Base-by-base conservation (phyloP, 2,113 vertebrate species). In the Anseranas semipalmata region DNA sequence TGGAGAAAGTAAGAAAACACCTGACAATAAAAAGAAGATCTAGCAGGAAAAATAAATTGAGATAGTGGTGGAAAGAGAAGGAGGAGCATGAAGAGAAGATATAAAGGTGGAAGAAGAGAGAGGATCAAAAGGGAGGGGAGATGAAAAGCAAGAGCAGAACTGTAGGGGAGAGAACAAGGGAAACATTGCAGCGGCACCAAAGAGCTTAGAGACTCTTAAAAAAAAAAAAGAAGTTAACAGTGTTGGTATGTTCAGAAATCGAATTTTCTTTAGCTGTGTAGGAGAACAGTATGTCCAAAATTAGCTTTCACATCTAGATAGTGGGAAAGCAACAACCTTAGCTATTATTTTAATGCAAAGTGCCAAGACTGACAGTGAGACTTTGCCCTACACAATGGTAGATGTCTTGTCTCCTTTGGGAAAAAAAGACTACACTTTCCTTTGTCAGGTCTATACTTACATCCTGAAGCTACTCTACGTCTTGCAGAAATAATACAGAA, bases 111-210 rank as follows among this genome's bases (percentile, higher is more conserved):
- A 78, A 71, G 43, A 86, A 60, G 46, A 73, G 32, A 50, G 53
- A 45, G 56, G 50, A 89, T 91, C 67, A 91, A 87, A 89, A 74
- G 37, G 13, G 68, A 87, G 56, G 6, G 19, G 46, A 93, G 94
- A 93, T 96, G 59, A 85, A 87, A 95, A 94, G 85, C 4, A 21
- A 79, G 59, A 74, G 48, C 24, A 90, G 79, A 93, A 94, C 60
- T 35, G 50, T 83, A 28, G 45, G 27, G 41, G 55, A 75, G 37
- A 93, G 37, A 62, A 48, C n/a, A 65, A 71, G 59, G n/a, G 37
- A 89, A 77, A 90, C 27, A 52, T 15, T 39, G 43, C 56, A 75
- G 53, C 83, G 46, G 10, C 18, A 39, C 14, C 17, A 3, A 72
- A 18, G 24, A 77, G 28, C 45, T 87, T 30, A 77, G 70, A 76